Conservation (phyloP, 2,888 invertebrate species). For the Ectropis crepuscularia region DNA sequence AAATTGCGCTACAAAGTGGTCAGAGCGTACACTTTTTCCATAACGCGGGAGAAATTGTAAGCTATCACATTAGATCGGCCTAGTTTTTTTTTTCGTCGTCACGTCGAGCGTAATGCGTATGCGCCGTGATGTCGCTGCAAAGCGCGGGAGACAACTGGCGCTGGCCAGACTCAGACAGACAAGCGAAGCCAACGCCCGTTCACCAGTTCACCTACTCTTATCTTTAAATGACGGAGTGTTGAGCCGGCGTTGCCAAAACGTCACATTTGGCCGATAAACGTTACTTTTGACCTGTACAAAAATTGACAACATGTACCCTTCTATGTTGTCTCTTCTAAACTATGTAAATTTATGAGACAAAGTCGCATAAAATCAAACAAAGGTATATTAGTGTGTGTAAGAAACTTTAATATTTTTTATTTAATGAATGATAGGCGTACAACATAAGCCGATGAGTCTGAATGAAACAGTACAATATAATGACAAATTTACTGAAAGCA, state of each 20-base stretch:
- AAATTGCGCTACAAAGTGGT: constrained; percentile 55
- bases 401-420: too few species aligned
- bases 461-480: too few species aligned
- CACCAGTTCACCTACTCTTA: constrained; percentile 80
- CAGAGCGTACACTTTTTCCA: constrained; percentile 68
- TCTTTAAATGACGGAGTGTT: constrained; percentile 69
- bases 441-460: too few species aligned
- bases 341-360: too few species aligned
- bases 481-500: too few species aligned
- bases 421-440: too few species aligned
- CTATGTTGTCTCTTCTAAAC: too few species aligned
- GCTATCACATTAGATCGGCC: constrained; percentile 73
- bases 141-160: constrained; percentile 74
- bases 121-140: constrained; percentile 69
- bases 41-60: constrained; percentile 66
- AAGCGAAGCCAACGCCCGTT: constrained; percentile 75
- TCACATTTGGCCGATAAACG: too few species aligned
- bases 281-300: too few species aligned
- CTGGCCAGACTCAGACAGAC: constrained; percentile 59
- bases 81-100: constrained; percentile 49
- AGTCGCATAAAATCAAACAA: too few species aligned
- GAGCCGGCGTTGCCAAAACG: constrained; percentile 15
- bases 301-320: too few species aligned
- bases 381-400: too few species aligned
- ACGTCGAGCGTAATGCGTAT: constrained; percentile 59